Percentiles rank a stretch among this genome's conserved stretches.
phyloP scores from a whole-genome alignment of 2,797 vertebrate genomes.

The Pelodytes ibericus region DNA sequence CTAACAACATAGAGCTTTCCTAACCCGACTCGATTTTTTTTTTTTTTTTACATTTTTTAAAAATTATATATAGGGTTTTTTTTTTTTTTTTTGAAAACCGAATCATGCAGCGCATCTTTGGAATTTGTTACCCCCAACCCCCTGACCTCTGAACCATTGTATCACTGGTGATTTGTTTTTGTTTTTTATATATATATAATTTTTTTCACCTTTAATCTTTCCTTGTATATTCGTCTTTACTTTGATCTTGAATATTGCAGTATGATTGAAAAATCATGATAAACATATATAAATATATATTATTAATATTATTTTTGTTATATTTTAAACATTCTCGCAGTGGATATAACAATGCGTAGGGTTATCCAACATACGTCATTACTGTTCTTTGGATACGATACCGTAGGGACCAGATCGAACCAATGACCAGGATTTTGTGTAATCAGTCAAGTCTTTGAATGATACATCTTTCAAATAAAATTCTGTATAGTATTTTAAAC shows the following conservation, averaged over 20 bases:
- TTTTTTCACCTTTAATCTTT: constrained; percentile 22
- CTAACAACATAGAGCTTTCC: too few species aligned
- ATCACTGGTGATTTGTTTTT: constrained; percentile 28
- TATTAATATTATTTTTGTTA: constrained; percentile 23
- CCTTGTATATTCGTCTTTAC: too few species aligned
- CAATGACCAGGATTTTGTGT: neutral
- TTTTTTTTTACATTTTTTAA: neutral
- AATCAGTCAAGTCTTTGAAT: constrained; percentile 30
- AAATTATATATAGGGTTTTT: neutral
- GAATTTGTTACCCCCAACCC: neutral
- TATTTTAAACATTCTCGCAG: neutral
- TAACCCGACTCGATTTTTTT: neutral
- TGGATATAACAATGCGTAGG: constrained; percentile 14
- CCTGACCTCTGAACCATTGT: neutral
- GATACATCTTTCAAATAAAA: constrained; percentile 47
- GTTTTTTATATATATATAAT: constrained; percentile 23
- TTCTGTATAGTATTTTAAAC: constrained; percentile 48
- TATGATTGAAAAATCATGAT: constrained; percentile 11
- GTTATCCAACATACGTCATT: constrained; percentile 2
- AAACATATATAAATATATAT: constrained; percentile 3
- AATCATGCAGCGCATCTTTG: too few species aligned
- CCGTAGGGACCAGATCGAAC: constrained; percentile 29
- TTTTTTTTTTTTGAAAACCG: neutral
- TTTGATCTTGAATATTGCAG: constrained; percentile 17
- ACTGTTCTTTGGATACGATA: neutral